These are phyloP conservation scores for Drosophila paramelanica DNA, from an alignment of 2,888 invertebrate genomes.

Conservation along the genomic window DNA sequence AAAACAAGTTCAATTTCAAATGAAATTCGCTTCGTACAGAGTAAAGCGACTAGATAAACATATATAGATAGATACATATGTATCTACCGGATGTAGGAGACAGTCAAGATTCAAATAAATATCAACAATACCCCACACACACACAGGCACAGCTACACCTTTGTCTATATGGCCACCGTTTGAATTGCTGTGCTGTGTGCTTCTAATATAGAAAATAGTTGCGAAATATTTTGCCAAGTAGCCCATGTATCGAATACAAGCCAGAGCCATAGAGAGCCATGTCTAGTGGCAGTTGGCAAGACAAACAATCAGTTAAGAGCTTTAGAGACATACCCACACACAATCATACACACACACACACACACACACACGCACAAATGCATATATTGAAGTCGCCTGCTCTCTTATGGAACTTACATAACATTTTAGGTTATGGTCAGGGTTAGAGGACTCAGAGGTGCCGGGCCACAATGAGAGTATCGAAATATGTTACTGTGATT, in stretches of 20 bases:
- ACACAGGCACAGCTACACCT: slow-evolving; percentile 54
- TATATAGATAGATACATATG: slow-evolving; percentile 41
- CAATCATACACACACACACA: slow-evolving; percentile 9
- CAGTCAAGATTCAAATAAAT: slow-evolving; percentile 80
- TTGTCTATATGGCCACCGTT: slow-evolving; percentile 63
- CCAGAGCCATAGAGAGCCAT: slow-evolving; percentile 38
- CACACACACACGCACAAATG: slow-evolving; percentile 7
- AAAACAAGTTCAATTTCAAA: slow-evolving; percentile 80
- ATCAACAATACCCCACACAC: slow-evolving; percentile 61
- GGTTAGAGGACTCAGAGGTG: slow-evolving; percentile 40
- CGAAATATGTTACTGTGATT: slow-evolving; percentile 72
- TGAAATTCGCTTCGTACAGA: slow-evolving; percentile 69
- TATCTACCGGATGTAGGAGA: slow-evolving; percentile 64
- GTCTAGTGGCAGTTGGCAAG: slow-evolving; percentile 77
- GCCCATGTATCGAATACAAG: slow-evolving; percentile 64
- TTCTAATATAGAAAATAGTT: slow-evolving; percentile 81
- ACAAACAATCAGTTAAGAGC: slow-evolving; percentile 82
- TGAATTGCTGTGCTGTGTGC: slow-evolving; percentile 61
- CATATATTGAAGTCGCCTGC: slow-evolving; percentile 46
- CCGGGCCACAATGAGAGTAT: slow-evolving; percentile 52
- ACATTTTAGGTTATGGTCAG: slow-evolving; percentile 67
- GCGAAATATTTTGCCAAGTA: slow-evolving; percentile 78
- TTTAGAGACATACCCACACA: slow-evolving; percentile 53
- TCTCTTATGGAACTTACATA: slow-evolving; percentile 74
- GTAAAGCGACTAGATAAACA: slow-evolving; percentile 61